These are phyloP conservation scores for Dolichallabes microphthalmus DNA, from an alignment of 2,113 vertebrate genomes.

Conservation along the genomic window DNA sequence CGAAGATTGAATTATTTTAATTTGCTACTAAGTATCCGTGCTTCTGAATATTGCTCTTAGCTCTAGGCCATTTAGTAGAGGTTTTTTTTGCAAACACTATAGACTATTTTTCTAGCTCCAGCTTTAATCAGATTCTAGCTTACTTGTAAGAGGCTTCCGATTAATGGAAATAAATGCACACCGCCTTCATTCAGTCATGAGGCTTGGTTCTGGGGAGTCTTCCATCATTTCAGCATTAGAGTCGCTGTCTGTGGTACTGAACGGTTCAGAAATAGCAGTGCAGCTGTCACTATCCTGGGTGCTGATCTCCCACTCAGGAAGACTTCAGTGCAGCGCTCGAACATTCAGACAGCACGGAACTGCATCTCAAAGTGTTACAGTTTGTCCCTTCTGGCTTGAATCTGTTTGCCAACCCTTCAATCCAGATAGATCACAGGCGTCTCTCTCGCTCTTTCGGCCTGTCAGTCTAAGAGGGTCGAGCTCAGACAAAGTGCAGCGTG, in stretches of 20 bases:
- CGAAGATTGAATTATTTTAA: neutral
- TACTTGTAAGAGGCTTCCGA: neutral
- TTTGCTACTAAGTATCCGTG: neutral
- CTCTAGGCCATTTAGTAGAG: neutral
- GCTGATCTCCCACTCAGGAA: constrained; percentile 35
- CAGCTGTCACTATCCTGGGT: constrained; percentile 44
- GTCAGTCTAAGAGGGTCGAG: constrained; percentile 12
- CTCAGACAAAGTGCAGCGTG: constrained; percentile 9
- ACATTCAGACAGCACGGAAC: neutral
- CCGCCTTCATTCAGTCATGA: neutral
- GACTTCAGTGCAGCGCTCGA: neutral
- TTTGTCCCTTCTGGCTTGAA: constrained; percentile 5
- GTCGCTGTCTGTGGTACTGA: constrained; percentile 56
- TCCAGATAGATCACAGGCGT: neutral
- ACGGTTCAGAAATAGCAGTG: neutral
- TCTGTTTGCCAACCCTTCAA: constrained; percentile 1
- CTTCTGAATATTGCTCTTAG: neutral
- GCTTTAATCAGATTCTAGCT: neutral
- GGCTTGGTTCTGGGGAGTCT: neutral
- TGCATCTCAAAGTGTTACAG: neutral
- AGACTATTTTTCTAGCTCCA: neutral
- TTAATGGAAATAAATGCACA: neutral
- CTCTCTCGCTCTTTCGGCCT: neutral
- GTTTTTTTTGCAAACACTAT: neutral
- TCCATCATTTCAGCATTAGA: neutral